A percentile compares a stretch with the other conserved stretches of the same genome.
Conservation (phyloP, 2,113 vertebrate genomes). For the Sus scrofa region DNA sequence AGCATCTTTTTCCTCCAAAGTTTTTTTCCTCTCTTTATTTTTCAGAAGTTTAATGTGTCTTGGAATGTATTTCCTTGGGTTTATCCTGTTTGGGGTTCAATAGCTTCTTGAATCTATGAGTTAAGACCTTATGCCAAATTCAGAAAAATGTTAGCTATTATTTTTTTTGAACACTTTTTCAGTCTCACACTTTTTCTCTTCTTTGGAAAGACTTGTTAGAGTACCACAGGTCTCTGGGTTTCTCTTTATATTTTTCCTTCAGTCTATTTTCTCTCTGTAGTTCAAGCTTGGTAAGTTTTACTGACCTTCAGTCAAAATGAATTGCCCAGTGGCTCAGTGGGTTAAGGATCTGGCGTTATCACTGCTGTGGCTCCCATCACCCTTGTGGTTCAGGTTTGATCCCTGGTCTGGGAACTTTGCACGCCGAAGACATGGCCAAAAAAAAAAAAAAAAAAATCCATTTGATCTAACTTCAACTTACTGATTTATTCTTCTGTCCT, state of each 20-base stretch:
- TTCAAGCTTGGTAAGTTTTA: background rate
- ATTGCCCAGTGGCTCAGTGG: too few species aligned
- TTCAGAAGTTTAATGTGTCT: constrained; percentile 3
- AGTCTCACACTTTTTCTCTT: background rate
- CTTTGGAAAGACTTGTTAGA: background rate
- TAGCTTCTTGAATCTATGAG: background rate
- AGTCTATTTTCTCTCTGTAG: background rate
- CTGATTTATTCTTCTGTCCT: background rate
- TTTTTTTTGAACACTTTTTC: background rate
- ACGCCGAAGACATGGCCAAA: too few species aligned
- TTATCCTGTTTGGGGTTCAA: background rate
- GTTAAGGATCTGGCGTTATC: too few species aligned
- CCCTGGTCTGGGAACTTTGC: too few species aligned
- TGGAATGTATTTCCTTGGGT: background rate
- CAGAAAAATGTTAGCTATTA: background rate
- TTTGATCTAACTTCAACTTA: background rate
- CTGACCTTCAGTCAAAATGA: background rate
- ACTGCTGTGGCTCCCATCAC: too few species aligned
- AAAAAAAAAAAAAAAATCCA: too few species aligned
- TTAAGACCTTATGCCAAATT: background rate
- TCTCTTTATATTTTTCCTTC: background rate
- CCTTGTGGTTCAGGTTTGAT: too few species aligned
- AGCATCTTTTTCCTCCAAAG: background rate
- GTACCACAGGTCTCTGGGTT: background rate
- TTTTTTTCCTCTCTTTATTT: background rate